Evolutionary conservation across 1,140 invertebrate genomes (phyloP), one percentile per base, ranked within the genome.

Genomic region (Micrasema longulum): DNA sequence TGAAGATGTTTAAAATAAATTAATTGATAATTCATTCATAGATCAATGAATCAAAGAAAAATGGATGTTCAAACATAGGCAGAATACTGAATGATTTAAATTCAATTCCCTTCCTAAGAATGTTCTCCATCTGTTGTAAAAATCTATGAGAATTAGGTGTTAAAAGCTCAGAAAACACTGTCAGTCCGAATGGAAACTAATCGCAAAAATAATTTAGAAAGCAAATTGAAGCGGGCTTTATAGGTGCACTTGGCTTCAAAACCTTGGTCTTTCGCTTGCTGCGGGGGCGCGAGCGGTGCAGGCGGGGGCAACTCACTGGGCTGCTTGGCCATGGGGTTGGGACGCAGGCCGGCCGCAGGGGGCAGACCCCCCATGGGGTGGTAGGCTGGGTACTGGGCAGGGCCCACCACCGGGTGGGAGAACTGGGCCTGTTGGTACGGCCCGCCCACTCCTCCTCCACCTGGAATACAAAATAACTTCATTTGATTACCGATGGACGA

Each of bases 281-380:
- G 82, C 18, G 41, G 20, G 23, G 60, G 80, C 16, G 23, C 57
- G 12, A 38, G 82, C 80, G 78, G 85, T 72, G 83, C 80, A 78
- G 85, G 74, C 83, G 82, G 60, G 82, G 82, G 63, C 87, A 91
- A 92, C 91, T 93, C 90, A 92, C 91, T 93, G 86, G 89, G 88
- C 85, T 90, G 89, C 86, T 88, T 91, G 79, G 87, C 87, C 78
- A 87, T 84, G 53, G 82, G 78, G 76, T 80, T 83, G 60, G 83
- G 78, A 76, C 82, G 84, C 62, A 84, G 81, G 23, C 26, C 26
- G 2, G 10, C 48, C 80, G 76, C 85, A 20, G 89, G 87, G 31
- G 89, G 89, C 79, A 91, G 88, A 7, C 87, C 87, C 26, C 86
- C 84, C 82, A 90, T 86, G 0, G 87, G 84, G 68, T 85, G 86